A percentile compares a stretch with the other conserved stretches of the same genome.
phyloP scores from a whole-genome alignment of 2,113 vertebrate species.

The Mastomys natalensis region DNA sequence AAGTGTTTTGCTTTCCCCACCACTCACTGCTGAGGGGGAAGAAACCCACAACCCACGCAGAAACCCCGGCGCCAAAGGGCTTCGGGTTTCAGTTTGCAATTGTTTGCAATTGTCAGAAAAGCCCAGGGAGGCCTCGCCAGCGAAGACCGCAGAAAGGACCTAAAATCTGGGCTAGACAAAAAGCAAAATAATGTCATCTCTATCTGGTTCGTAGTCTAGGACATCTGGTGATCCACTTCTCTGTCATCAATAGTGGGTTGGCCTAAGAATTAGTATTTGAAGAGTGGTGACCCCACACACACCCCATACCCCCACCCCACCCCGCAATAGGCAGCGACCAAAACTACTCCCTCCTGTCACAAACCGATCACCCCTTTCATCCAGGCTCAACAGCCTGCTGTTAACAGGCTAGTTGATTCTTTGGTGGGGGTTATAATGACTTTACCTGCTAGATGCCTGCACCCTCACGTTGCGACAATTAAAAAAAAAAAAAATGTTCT shows the following conservation, averaged over 20 bases:
- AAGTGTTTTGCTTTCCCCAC: slow-evolving; percentile 17
- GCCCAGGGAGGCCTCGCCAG: background rate
- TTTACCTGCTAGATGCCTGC: background rate
- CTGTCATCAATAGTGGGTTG: background rate
- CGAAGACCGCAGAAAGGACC: background rate
- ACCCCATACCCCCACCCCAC: no score
- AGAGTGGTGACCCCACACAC: background rate
- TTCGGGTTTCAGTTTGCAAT: background rate
- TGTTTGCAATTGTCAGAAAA: slow-evolving; percentile 20
- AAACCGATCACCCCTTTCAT: background rate
- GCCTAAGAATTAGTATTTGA: background rate
- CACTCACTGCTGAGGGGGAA: background rate
- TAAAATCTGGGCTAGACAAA: background rate
- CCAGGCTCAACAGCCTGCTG: background rate
- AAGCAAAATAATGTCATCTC: background rate
- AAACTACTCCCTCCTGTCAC: background rate
- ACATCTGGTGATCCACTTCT: background rate
- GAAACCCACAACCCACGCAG: background rate
- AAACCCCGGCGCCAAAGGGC: background rate
- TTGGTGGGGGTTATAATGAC: background rate
- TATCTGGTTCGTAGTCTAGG: background rate
- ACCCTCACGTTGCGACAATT: background rate
- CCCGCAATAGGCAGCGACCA: background rate
- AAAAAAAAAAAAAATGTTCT: background rate
- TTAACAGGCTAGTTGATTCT: background rate